phyloP scores from a whole-genome alignment of 2,888 invertebrate species.

The Allygus modestus region DNA sequence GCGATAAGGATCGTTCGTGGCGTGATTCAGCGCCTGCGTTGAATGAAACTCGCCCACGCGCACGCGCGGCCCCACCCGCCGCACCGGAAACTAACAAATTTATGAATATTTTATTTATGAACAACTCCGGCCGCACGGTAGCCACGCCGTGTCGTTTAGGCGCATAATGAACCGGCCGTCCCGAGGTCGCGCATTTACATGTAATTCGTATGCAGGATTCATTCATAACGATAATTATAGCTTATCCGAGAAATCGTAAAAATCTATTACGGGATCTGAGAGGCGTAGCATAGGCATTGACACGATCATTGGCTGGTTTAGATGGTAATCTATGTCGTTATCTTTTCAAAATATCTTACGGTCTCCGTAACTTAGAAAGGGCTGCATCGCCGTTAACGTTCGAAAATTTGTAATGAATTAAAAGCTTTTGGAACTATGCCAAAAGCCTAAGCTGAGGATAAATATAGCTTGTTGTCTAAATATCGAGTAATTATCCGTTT shows the following conservation, averaged over 20 bases:
- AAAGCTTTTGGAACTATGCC: not conserved
- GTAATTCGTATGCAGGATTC: constrained; percentile 56
- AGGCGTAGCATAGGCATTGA: constrained; percentile 51
- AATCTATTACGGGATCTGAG: constrained; percentile 59
- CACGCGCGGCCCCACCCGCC: constrained; percentile 15
- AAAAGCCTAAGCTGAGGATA: not conserved
- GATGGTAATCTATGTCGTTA: constrained; percentile 53
- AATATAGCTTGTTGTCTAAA: not conserved
- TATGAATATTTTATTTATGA: constrained; percentile 59
- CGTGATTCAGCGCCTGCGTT: constrained; percentile 46
- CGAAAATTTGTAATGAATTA: constrained; percentile 16
- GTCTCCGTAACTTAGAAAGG: constrained; percentile 15
- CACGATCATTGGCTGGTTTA: constrained; percentile 57
- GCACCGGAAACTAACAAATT: constrained; percentile 59
- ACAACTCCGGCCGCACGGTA: constrained; percentile 23
- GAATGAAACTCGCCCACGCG: constrained; percentile 40
- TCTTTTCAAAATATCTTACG: constrained; percentile 50
- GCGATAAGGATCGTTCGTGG: constrained; percentile 52
- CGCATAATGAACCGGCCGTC: constrained; percentile 27
- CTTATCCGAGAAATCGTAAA: constrained; percentile 60
- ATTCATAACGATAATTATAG: constrained; percentile 58
- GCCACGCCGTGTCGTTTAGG: constrained; percentile 48
- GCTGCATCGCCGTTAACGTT: not conserved
- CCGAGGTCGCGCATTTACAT: constrained; percentile 51
- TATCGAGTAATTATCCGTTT: not conserved